Percentiles rank a stretch among this genome's conserved stretches.
These are phyloP conservation scores for Triplophysa siluroides DNA, from an alignment of 2,113 vertebrate genomes.

Conservation along the genomic window DNA sequence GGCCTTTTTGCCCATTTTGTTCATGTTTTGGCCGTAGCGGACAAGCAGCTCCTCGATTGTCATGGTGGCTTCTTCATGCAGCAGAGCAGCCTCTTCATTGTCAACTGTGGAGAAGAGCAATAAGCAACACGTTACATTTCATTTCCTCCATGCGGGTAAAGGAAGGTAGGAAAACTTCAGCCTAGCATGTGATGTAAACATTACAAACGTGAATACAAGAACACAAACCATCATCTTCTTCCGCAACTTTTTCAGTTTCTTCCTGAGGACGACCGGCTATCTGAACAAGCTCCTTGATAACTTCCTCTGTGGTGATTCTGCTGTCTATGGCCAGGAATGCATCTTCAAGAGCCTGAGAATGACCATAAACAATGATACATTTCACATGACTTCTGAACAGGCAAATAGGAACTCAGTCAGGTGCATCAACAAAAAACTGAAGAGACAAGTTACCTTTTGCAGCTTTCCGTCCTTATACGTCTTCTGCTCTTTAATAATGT, in stretches of 20 bases:
- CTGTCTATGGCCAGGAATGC: constrained; percentile 94
- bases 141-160: too few relatives aligned
- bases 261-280: constrained; percentile 90
- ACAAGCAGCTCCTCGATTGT: constrained; percentile 96
- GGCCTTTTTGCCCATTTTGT: constrained; percentile 78
- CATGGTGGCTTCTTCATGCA: constrained; percentile 98
- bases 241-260: constrained; percentile 89
- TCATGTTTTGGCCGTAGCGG: constrained; percentile 89
- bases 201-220: not conserved
- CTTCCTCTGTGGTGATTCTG: constrained; percentile 90
- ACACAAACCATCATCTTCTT: constrained; percentile 93
- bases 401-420: not conserved
- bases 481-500: constrained; percentile 95
- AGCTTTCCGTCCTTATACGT: constrained; percentile 95
- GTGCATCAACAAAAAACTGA: not conserved
- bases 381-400: not conserved
- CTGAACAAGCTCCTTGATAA: constrained; percentile 93
- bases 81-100: constrained; percentile 92
- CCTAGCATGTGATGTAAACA: not conserved
- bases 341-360: constrained; percentile 88
- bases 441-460: constrained; percentile 82
- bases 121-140: not conserved
- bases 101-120: constrained; percentile 80
- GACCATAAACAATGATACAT: not conserved
- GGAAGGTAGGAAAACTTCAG: too few relatives aligned